phyloP scores from a whole-genome alignment of 2,113 vertebrate species.

The Oostethus manadensis region DNA sequence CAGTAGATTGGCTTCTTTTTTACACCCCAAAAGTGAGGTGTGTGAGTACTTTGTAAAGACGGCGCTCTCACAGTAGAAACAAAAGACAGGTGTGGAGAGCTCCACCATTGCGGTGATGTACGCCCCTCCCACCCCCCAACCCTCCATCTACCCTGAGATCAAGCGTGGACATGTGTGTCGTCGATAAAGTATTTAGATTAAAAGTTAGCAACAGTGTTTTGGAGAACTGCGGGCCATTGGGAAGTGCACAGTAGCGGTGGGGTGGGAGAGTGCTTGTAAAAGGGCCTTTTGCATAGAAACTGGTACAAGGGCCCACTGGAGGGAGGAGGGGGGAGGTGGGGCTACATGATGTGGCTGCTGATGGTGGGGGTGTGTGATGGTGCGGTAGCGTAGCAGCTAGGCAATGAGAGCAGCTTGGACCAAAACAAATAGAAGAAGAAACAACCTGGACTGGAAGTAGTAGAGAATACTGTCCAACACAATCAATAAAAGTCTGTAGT shows the following conservation, averaged over 20 bases:
- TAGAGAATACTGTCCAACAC: conserved; percentile 68
- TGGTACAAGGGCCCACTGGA: conserved; percentile 59
- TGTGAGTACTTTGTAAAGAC: conserved; percentile 35
- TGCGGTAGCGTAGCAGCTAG: conserved; percentile 63
- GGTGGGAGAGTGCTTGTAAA: conserved; percentile 51
- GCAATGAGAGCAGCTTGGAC: conserved; percentile 64
- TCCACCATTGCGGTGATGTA: conserved; percentile 47
- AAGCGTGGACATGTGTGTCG: conserved; percentile 58
- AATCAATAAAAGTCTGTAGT: conserved; percentile 65
- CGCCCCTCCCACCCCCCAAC: conserved; percentile 55
- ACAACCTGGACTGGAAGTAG: conserved; percentile 62
- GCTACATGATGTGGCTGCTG: conserved; percentile 53
- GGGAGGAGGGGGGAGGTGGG: conserved; percentile 35
- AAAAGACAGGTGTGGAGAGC: conserved; percentile 54
- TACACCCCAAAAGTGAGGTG: conserved; percentile 33
- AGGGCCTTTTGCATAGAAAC: conserved; percentile 77
- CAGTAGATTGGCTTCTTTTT: conserved; percentile 48
- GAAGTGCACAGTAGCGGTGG: conserved; percentile 41
- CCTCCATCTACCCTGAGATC: conserved; percentile 70
- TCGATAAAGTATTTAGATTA: conserved; percentile 44
- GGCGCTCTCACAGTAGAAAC: conserved; percentile 54
- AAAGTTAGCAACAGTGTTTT: conserved; percentile 49
- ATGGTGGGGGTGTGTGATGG: conserved; percentile 28
- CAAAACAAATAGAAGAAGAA: conserved; percentile 38
- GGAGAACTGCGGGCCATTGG: conserved; percentile 35